These are phyloP conservation scores for Trichonephila inaurata DNA, from an alignment of 1,140 invertebrate species.

Conservation along the genomic window DNA sequence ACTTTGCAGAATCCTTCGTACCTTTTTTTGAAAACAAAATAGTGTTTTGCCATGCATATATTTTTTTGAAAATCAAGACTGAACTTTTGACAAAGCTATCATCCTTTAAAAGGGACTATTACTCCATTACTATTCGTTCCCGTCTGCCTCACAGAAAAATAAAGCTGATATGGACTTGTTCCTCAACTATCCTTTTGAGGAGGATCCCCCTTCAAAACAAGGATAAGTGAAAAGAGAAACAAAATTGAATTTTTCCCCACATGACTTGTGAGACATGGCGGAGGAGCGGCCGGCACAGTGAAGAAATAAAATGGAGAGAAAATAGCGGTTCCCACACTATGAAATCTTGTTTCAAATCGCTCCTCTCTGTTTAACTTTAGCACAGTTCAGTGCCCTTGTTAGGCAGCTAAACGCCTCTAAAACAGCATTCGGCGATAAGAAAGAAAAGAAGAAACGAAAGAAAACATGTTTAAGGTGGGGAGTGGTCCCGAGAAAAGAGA, in stretches of 20 bases:
- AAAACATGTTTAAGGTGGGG: constrained; percentile 66
- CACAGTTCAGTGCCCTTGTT: constrained; percentile 63
- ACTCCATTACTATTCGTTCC: background rate
- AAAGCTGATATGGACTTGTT: background rate
- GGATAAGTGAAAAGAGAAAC: background rate
- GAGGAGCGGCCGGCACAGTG: background rate
- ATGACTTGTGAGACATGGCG: background rate
- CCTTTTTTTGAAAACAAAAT: background rate
- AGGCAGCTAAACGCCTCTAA: constrained; percentile 40
- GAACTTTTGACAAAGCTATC: background rate
- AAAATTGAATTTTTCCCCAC: constrained; percentile 22
- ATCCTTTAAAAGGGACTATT: background rate
- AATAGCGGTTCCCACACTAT: constrained; percentile 24
- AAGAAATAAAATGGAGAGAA: background rate
- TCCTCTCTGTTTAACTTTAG: constrained; percentile 53
- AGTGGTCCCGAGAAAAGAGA: constrained; percentile 59
- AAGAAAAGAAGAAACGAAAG: constrained; percentile 24
- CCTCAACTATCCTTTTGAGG: background rate
- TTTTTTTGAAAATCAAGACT: background rate
- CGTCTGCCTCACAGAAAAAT: background rate
- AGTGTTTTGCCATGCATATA: background rate
- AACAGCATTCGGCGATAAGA: constrained; percentile 20
- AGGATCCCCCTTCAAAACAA: background rate
- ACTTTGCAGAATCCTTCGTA: too few species aligned
- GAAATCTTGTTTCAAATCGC: constrained; percentile 55